Conservation (phyloP, 2,888 invertebrate genomes). For the Thereva unica region DNA sequence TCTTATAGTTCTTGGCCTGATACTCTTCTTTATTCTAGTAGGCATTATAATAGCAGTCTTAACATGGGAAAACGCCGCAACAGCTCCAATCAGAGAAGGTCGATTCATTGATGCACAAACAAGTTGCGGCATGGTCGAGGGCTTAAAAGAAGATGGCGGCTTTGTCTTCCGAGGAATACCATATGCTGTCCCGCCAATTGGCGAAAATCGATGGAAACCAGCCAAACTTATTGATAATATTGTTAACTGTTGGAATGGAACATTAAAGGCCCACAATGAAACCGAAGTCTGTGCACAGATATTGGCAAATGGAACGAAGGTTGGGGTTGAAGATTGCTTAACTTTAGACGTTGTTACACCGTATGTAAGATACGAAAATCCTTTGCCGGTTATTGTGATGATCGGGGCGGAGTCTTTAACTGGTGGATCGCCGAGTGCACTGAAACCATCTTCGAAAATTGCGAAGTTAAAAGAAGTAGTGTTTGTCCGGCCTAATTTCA, state of each 20-base stretch:
- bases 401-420: slow-evolving; percentile 79
- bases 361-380: slow-evolving; percentile 75
- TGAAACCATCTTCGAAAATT: slow-evolving; percentile 75
- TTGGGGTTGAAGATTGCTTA: slow-evolving; percentile 81
- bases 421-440: slow-evolving; percentile 73
- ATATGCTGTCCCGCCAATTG: slow-evolving; percentile 75
- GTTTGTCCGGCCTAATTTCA: slow-evolving; percentile 85
- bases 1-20: slow-evolving; percentile 62
- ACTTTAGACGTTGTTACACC: slow-evolving; percentile 83
- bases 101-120: slow-evolving; percentile 74
- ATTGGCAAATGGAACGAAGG: slow-evolving; percentile 66
- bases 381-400: slow-evolving; percentile 80
- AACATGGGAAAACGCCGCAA: slow-evolving; percentile 62
- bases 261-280: slow-evolving; percentile 68
- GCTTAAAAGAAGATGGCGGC: slow-evolving; percentile 75
- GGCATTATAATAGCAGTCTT: slow-evolving; percentile 68
- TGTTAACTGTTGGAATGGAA: slow-evolving; percentile 79
- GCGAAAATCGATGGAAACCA: slow-evolving; percentile 70
- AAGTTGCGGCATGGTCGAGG: slow-evolving; percentile 79
- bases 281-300: slow-evolving; percentile 73
- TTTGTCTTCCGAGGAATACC: slow-evolving; percentile 83
- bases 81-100: slow-evolving; percentile 72
- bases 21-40: slow-evolving; percentile 66
- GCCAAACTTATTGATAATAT: slow-evolving; percentile 70
- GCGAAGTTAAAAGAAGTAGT: slow-evolving; percentile 79